These are phyloP conservation scores for Erythrocercus mccallii DNA, from an alignment of 2,113 vertebrate species.

Conservation along the genomic window DNA sequence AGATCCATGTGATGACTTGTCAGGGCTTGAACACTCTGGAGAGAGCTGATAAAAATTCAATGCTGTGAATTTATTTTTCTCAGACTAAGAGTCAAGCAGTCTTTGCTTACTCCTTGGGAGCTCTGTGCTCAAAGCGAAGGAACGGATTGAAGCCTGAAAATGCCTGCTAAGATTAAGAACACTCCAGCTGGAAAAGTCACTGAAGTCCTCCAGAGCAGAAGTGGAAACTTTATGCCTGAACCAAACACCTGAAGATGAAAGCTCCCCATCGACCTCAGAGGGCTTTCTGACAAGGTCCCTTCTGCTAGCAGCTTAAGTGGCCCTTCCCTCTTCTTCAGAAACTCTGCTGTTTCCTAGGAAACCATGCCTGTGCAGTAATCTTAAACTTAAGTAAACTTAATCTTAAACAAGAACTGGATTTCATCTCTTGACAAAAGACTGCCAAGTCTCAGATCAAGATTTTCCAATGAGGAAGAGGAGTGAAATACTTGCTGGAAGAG, in stretches of 20 bases:
- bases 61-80: not conserved
- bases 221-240: not conserved
- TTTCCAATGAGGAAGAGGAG: not conserved
- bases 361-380: not conserved
- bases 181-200: not conserved
- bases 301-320: not conserved
- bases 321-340: not conserved
- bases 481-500: not conserved
- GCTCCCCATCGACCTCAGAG: not conserved
- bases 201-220: not conserved
- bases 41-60: not conserved
- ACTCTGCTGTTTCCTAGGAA: not conserved
- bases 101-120: not conserved
- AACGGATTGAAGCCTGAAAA: not conserved
- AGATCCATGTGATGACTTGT: not conserved
- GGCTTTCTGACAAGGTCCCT: not conserved
- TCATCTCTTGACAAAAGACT: not conserved
- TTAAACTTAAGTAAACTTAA: not conserved
- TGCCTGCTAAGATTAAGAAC: not conserved
- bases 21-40: not conserved
- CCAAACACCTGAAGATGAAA: not conserved
- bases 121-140: not conserved
- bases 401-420: not conserved
- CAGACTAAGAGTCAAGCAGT: not conserved
- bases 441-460: not conserved